phyloP scores from a whole-genome alignment of 2,888 invertebrate genomes.

The Temnothorax rugatulus region DNA sequence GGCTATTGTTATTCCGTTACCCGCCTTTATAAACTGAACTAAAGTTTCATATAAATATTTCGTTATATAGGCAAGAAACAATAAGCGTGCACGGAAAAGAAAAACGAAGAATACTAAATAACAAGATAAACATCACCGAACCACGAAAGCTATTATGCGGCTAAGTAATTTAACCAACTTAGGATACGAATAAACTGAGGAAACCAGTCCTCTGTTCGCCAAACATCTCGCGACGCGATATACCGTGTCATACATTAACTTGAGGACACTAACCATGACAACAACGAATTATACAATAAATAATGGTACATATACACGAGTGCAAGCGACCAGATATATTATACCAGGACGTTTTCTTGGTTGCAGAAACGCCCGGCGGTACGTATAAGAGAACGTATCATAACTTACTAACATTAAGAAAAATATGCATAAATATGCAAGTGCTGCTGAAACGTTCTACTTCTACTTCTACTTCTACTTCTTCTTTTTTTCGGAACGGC shows the following conservation, averaged over 20 bases:
- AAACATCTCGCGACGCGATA: conserved; percentile 20
- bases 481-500: background rate
- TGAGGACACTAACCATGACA: conserved; percentile 33
- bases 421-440: background rate
- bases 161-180: conserved; percentile 50
- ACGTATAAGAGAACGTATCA: background rate
- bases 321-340: conserved; percentile 23
- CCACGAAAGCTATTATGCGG: conserved; percentile 35
- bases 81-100: conserved; percentile 3
- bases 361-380: background rate
- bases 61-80: background rate
- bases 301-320: conserved; percentile 12
- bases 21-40: background rate
- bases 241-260: conserved; percentile 30
- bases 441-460: background rate
- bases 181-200: conserved; percentile 44
- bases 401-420: conserved; percentile 26
- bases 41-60: conserved; percentile 7
- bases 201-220: conserved; percentile 26
- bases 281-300: conserved; percentile 50
- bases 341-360: background rate
- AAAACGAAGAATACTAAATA: conserved; percentile 34
- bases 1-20: background rate
- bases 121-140: conserved; percentile 32
- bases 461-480: background rate